Evolutionary conservation across 1,140 invertebrate genomes (phyloP).

Genomic region (Rhagoletis pomonella): DNA sequence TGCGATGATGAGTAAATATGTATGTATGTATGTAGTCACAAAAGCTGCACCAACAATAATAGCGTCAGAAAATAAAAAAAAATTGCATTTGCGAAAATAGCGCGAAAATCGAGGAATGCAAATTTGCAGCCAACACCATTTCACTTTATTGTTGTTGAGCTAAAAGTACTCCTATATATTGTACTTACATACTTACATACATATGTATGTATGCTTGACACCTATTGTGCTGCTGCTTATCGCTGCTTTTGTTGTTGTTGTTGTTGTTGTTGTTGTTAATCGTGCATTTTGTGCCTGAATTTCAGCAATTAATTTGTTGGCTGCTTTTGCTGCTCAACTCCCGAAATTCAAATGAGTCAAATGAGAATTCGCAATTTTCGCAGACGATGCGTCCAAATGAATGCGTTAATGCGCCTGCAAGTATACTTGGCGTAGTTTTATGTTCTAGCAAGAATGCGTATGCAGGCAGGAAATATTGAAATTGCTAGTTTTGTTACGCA

Average conservation of each 20-base stretch:
- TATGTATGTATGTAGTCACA: neutral
- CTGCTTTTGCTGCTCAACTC: neutral
- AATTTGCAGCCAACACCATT: conserved; percentile 28
- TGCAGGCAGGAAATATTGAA: neutral
- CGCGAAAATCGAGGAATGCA: conserved; percentile 32
- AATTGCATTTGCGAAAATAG: conserved; percentile 43
- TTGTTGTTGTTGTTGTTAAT: neutral
- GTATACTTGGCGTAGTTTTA: neutral
- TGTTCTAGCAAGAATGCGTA: neutral
- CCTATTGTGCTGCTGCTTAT: neutral
- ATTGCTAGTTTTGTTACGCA: neutral
- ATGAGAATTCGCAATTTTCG: conserved; percentile 26
- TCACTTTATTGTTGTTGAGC: conserved; percentile 15
- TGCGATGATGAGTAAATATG: neutral
- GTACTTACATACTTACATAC: too few relatives aligned
- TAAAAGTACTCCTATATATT: neutral
- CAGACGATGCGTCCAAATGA: neutral
- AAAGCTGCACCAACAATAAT: neutral
- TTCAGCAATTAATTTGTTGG: conserved; percentile 12
- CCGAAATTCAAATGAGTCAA: neutral
- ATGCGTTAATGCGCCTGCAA: conserved; percentile 38
- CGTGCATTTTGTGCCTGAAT: neutral
- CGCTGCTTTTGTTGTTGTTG: neutral
- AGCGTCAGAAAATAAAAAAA: neutral
- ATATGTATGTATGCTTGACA: neutral